Base-by-base conservation (phyloP, 2,888 invertebrate species). In the Ornithoptera alexandrae region DNA sequence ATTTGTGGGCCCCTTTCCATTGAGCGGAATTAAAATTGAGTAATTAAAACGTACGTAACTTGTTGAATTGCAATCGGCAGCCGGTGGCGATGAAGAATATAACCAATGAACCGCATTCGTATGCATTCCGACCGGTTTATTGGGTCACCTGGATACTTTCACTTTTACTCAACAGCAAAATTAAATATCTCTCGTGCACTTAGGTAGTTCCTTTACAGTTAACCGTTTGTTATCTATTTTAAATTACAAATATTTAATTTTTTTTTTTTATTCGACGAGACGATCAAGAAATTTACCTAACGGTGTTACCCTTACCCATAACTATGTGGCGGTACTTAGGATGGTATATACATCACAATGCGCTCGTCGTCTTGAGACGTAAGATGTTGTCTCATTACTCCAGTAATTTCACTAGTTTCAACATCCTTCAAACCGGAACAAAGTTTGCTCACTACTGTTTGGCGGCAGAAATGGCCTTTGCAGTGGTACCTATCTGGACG, bases 31-130 rank as follows among this genome's bases (percentile, higher is more conserved):
- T 24, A 57, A 65, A 61, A 67, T 64, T 17, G 60, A 71, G 64
- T 60, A 62, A 71, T 71, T 50, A 59, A 64, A 69, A 62, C 65
- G 60, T 50, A 24, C 60, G 62, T 57, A 69, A 71, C 68, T 70
- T 65, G 71, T 68, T 56, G 71, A 70, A 71, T 71, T 66, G 70
- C 71, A 69, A 63, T 53, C 65, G 63, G 71, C 59, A 68, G 58
- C 74, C 72, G 72, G 30, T 62, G 71, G 69, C 73, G 74, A 73
- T 74, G 70, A 75, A 78, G 75, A 77, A 77, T 77, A 74, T 78
- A 75, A 75, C 73, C 76, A 78, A 78, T 80, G 76, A 77, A 78
- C 79, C 78, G 78, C 76, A 75, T 74, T 73, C 75, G 75, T 76
- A 77, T 74, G 74, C 75, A 68, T 72, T 75, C 72, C 73, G 75